A percentile compares a stretch with the other conserved stretches of the same genome.
phyloP scores from a whole-genome alignment of 1,140 invertebrate genomes.

The Euura lappo region DNA sequence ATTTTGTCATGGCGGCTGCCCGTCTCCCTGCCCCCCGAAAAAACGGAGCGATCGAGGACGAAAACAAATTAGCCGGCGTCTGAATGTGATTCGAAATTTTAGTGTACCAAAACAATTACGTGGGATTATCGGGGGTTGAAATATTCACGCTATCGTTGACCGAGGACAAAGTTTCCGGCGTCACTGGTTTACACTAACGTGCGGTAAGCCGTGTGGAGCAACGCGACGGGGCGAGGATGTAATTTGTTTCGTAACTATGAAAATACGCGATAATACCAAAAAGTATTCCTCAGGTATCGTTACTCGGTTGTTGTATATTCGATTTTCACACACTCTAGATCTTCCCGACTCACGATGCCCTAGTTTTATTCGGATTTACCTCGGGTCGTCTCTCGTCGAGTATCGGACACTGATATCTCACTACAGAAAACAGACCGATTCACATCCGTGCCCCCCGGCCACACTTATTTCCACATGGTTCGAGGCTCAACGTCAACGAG shows the following conservation, averaged over 20 bases:
- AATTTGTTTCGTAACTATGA: not conserved
- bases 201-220: too few species aligned
- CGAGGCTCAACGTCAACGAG: not conserved
- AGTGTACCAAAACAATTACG: too few species aligned
- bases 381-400: slow-evolving; percentile 28
- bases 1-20: too few species aligned
- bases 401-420: slow-evolving; percentile 30
- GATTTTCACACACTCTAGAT: slow-evolving; percentile 19
- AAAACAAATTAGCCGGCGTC: too few species aligned
- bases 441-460: slow-evolving; percentile 21
- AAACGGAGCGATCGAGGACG: too few species aligned
- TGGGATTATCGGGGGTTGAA: too few species aligned
- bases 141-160: too few species aligned
- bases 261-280: not conserved
- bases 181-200: too few species aligned
- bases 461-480: not conserved
- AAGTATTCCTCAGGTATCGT: not conserved
- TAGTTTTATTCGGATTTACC: slow-evolving; percentile 48
- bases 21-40: too few species aligned
- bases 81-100: too few species aligned
- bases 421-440: slow-evolving; percentile 29
- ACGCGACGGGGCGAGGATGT: too few species aligned
- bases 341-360: slow-evolving; percentile 32
- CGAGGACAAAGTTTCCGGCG: too few species aligned
- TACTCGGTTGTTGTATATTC: not conserved